Conservation (phyloP, 2,797 vertebrate genomes). For the Onychomys leucogaster region DNA sequence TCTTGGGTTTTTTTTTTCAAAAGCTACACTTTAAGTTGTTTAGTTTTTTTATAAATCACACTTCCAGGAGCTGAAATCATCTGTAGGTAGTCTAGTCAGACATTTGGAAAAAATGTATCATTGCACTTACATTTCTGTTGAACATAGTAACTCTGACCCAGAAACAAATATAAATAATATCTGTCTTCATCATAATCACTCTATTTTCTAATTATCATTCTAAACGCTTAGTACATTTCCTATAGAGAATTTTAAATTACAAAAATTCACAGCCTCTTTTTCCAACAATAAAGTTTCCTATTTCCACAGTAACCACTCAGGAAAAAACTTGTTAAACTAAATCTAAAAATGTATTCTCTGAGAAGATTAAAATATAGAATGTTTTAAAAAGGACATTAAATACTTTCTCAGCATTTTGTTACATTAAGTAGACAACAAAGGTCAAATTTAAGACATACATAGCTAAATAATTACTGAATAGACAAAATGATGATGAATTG, state of each 20-base stretch:
- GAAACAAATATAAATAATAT: not conserved
- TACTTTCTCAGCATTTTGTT: not conserved
- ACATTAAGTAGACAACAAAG: not conserved
- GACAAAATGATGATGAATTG: constrained; percentile 7
- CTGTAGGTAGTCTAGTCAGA: not conserved
- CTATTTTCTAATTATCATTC: not conserved
- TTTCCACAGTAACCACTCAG: not conserved
- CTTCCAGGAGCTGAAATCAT: not conserved
- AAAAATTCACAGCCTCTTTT: not conserved
- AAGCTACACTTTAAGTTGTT: not conserved
- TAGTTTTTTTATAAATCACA: not conserved
- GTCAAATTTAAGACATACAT: not conserved
- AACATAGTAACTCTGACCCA: not conserved
- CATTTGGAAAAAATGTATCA: not conserved
- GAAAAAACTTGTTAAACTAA: constrained; percentile 12
- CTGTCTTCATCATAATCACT: not conserved
- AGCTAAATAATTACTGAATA: constrained; percentile 32
- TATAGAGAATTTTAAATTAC: not conserved
- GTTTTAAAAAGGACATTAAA: not conserved
- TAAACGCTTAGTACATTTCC: not conserved
- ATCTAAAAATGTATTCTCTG: not conserved
- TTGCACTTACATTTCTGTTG: not conserved
- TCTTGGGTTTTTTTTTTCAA: not conserved
- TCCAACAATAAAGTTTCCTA: not conserved
- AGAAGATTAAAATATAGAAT: not conserved